Evolutionary conservation across 2,888 invertebrate genomes (phyloP).

Genomic region (Aromia moschata): DNA sequence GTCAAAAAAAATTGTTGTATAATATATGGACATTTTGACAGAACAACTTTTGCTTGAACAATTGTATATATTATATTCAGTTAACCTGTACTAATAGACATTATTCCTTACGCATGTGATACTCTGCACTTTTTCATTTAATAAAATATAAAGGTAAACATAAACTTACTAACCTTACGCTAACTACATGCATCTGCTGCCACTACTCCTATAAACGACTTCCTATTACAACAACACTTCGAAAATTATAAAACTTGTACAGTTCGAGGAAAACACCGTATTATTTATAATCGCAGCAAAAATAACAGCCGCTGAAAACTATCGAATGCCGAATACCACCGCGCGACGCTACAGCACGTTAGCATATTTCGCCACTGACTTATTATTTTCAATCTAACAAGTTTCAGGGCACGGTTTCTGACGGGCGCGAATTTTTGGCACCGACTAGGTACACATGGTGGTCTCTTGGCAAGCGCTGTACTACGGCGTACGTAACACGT

Average conservation of each 20-base stretch:
- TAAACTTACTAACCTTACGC: not conserved
- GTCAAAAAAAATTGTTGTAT: too few species aligned
- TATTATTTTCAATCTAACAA: constrained; percentile 20
- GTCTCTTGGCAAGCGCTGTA: constrained; percentile 33
- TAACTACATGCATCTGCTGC: not conserved
- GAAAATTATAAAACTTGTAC: too few species aligned
- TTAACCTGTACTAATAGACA: too few species aligned
- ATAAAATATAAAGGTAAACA: too few species aligned
- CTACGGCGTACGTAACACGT: constrained; percentile 31
- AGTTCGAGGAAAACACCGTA: too few species aligned
- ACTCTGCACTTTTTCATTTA: too few species aligned
- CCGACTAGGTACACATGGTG: constrained; percentile 31
- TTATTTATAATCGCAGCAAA: not conserved
- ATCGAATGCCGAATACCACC: constrained; percentile 2
- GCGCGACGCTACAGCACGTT: not conserved
- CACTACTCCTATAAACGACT: not conserved
- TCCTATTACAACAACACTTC: too few species aligned
- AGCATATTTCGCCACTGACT: constrained; percentile 8
- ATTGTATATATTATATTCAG: too few species aligned
- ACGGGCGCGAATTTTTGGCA: constrained; percentile 36
- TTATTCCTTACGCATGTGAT: too few species aligned
- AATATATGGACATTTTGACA: too few species aligned
- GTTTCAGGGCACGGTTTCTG: constrained; percentile 21
- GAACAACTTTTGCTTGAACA: too few species aligned
- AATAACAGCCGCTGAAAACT: constrained; percentile 7